phyloP scores from a whole-genome alignment of 2,113 vertebrate genomes.

The Neolamprologus devosi region DNA sequence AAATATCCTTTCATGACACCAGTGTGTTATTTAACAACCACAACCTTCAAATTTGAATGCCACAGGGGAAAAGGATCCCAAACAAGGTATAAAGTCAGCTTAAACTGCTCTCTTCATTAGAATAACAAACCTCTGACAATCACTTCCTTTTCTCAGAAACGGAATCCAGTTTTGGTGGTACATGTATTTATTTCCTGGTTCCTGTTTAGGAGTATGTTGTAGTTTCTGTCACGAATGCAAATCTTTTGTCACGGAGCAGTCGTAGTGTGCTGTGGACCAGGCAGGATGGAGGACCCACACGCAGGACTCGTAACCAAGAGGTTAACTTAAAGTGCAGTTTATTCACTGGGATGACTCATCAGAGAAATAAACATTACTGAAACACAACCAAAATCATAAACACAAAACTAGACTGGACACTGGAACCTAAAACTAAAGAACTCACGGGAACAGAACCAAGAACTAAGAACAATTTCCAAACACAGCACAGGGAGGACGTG shows the following conservation, averaged over 20 bases:
- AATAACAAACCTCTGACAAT: not conserved
- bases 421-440: not conserved
- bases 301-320: not conserved
- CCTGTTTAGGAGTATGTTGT: not conserved
- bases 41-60: not conserved
- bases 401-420: not conserved
- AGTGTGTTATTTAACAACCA: not conserved
- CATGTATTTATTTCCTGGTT: not conserved
- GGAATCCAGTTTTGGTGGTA: not conserved
- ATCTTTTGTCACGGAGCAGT: not conserved
- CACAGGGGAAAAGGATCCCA: not conserved
- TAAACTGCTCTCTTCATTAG: not conserved
- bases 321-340: not conserved
- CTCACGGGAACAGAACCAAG: not conserved
- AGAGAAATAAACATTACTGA: not conserved
- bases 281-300: not conserved
- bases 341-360: not conserved
- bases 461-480: not conserved
- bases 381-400: not conserved
- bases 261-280: not conserved
- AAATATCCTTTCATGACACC: not conserved
- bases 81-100: not conserved
- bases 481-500: not conserved
- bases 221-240: not conserved
- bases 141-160: not conserved